phyloP scores from a whole-genome alignment of 2,113 vertebrate species.

The Calonectris borealis region DNA sequence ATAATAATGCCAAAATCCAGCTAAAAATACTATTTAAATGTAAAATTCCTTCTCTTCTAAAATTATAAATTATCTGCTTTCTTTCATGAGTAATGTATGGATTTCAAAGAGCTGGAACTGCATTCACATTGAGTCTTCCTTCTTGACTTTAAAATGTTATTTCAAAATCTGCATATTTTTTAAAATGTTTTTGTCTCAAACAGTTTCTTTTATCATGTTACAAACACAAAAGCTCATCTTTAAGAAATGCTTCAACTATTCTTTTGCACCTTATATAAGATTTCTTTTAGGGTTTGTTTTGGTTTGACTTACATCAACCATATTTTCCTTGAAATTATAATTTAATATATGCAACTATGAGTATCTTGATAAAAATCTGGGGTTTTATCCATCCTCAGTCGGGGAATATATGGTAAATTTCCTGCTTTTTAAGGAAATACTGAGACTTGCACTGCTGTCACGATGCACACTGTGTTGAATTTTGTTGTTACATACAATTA shows the following conservation, averaged over 20 bases:
- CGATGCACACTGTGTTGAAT: background rate
- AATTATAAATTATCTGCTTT: background rate
- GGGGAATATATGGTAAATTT: background rate
- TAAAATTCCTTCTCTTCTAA: background rate
- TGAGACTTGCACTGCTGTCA: background rate
- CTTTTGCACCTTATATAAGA: background rate
- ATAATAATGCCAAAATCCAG: background rate
- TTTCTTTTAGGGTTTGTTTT: background rate
- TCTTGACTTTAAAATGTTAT: background rate
- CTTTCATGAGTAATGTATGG: background rate
- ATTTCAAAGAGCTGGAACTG: background rate
- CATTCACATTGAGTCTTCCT: background rate
- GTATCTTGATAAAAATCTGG: background rate
- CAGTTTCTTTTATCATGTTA: background rate
- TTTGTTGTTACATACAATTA: background rate
- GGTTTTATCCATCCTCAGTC: background rate
- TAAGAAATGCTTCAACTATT: background rate
- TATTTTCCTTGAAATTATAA: background rate
- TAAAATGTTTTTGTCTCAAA: background rate
- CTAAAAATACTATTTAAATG: background rate
- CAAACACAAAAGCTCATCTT: background rate
- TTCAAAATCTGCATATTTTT: background rate
- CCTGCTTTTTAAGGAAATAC: background rate
- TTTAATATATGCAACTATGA: background rate
- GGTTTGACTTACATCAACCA: background rate